These are phyloP conservation scores for Poecilia latipinna DNA, from an alignment of 2,113 vertebrate genomes.

Conservation along the genomic window DNA sequence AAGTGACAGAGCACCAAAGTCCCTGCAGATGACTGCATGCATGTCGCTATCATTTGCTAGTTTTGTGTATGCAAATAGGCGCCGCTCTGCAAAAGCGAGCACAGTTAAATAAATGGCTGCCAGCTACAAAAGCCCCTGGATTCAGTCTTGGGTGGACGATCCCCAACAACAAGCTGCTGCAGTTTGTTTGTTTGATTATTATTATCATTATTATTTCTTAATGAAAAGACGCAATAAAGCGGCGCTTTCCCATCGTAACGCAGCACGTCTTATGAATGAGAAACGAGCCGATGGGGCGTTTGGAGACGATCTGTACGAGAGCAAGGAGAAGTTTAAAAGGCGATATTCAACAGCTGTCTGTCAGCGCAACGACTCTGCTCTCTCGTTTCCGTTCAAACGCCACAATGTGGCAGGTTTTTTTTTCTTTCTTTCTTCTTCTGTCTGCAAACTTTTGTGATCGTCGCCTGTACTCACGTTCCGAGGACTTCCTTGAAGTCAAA, in stretches of 20 bases:
- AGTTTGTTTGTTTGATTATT: not conserved
- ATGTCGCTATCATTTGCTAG: constrained; percentile 13
- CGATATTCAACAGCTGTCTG: constrained; percentile 70
- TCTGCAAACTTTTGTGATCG: constrained; percentile 52
- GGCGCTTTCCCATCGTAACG: not conserved
- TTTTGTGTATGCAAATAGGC: constrained; percentile 22
- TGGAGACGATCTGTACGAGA: not conserved
- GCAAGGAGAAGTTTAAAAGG: constrained; percentile 10
- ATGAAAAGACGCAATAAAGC: constrained; percentile 37
- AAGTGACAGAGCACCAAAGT: constrained; percentile 5
- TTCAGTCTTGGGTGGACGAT: not conserved
- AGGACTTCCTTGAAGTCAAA: constrained; percentile 98
- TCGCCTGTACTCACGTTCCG: constrained; percentile 90
- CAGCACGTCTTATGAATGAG: not conserved
- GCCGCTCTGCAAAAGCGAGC: constrained; percentile 4
- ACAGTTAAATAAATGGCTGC: constrained; percentile 26
- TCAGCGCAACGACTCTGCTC: not conserved
- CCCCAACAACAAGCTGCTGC: not conserved
- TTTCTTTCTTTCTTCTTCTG: not conserved
- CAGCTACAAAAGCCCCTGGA: not conserved
- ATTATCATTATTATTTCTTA: constrained; percentile 18
- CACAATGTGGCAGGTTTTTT: constrained; percentile 9
- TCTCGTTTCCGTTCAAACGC: constrained; percentile 26
- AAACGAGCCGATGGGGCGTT: not conserved
- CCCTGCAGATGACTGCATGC: constrained; percentile 32